phyloP scores from a whole-genome alignment of 2,113 vertebrate species.

The Meles meles region DNA sequence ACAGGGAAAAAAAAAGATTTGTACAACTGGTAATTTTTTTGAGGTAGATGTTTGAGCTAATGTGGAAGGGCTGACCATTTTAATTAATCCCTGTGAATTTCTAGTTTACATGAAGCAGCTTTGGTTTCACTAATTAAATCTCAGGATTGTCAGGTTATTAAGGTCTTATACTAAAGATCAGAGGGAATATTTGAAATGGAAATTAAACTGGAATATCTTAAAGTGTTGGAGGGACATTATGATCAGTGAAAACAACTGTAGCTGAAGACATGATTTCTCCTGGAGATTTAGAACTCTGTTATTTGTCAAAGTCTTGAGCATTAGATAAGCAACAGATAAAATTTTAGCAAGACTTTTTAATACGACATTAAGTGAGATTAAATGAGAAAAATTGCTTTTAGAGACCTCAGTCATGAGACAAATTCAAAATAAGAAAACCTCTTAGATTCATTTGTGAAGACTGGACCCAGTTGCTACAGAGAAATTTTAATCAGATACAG shows the following conservation, averaged over 20 bases:
- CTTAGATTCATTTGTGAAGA: not conserved
- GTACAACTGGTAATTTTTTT: constrained; percentile 38
- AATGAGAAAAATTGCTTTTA: not conserved
- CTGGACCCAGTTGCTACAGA: not conserved
- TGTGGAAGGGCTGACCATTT: constrained; percentile 66
- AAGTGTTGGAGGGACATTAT: constrained; percentile 22
- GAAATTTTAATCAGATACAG: not conserved
- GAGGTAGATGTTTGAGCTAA: constrained; percentile 58
- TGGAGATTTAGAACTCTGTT: not conserved
- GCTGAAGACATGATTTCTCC: not conserved
- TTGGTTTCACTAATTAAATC: constrained; percentile 79
- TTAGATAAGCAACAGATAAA: not conserved
- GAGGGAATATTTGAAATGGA: constrained; percentile 74
- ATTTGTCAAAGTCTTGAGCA: not conserved
- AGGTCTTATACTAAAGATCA: constrained; percentile 74
- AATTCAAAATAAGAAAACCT: not conserved
- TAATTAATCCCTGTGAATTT: constrained; percentile 77
- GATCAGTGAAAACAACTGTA: not conserved
- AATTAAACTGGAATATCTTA: constrained; percentile 59
- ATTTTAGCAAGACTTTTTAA: not conserved
- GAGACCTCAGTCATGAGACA: not conserved
- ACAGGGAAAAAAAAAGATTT: constrained; percentile 5
- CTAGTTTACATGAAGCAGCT: constrained; percentile 66
- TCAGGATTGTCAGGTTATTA: constrained; percentile 73
- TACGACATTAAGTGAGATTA: not conserved